These are phyloP conservation scores for Fringilla coelebs DNA, from an alignment of 2,797 vertebrate species.

Conservation along the genomic window DNA sequence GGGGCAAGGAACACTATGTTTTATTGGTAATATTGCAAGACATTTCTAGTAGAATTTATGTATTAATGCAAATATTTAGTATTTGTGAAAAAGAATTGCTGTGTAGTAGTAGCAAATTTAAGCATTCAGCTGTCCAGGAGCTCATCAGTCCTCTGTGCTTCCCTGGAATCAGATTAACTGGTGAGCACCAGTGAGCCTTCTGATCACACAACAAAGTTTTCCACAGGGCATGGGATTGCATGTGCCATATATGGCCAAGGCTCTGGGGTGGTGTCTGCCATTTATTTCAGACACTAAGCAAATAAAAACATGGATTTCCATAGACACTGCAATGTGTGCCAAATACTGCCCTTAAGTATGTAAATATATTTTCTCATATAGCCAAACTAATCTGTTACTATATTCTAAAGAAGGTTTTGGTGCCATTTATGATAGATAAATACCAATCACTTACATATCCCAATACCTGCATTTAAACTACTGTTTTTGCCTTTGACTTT, in stretches of 20 bases:
- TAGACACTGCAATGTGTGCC: neutral
- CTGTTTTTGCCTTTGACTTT: neutral
- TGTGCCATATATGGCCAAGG: neutral
- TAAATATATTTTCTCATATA: neutral
- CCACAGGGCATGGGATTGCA: neutral
- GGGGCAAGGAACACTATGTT: neutral
- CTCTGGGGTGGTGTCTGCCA: neutral
- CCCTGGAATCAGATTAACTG: constrained; percentile 48
- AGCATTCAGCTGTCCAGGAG: neutral
- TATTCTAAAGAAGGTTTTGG: neutral
- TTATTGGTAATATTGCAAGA: neutral
- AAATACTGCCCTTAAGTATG: neutral
- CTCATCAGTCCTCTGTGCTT: constrained; percentile 39
- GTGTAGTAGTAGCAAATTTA: neutral
- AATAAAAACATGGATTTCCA: constrained; percentile 13
- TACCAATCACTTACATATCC: neutral
- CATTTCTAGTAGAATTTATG: neutral
- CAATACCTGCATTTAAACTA: neutral
- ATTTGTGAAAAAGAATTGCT: neutral
- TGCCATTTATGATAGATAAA: neutral
- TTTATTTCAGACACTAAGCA: neutral
- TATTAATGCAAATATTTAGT: neutral
- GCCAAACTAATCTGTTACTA: neutral
- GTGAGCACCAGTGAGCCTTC: neutral
- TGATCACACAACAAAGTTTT: neutral